phyloP scores from a whole-genome alignment of 1,140 invertebrate species.

The Megalopta genalis region DNA sequence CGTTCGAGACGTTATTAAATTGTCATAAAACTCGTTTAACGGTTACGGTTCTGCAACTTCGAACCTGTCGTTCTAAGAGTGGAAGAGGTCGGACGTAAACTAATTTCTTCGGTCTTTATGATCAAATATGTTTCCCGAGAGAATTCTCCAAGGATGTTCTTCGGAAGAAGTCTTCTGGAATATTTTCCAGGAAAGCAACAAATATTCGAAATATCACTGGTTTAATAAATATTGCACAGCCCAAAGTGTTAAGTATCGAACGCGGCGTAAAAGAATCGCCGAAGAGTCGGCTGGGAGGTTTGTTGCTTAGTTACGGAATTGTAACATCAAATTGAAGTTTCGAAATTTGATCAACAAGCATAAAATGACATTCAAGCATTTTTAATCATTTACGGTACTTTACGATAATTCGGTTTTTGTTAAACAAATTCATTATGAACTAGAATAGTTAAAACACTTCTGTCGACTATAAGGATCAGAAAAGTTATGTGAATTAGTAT shows the following conservation, averaged over 20 bases:
- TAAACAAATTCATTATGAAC: no score
- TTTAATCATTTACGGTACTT: no score
- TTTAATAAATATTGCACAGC: not conserved
- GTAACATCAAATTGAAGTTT: no score
- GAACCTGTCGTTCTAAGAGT: not conserved
- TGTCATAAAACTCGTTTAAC: constrained; percentile 15
- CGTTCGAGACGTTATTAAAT: not conserved
- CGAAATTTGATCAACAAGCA: no score
- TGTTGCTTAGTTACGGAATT: not conserved
- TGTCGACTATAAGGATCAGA: no score
- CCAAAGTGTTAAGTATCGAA: not conserved
- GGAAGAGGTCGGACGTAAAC: not conserved
- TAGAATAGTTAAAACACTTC: no score
- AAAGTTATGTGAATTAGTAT: no score
- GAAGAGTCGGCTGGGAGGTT: not conserved
- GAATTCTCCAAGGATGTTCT: not conserved
- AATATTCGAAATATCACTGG: not conserved
- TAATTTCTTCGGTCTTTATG: not conserved
- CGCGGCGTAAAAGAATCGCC: not conserved
- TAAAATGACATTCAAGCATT: no score
- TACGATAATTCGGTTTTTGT: no score
- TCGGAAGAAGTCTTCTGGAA: no score
- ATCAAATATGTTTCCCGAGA: not conserved
- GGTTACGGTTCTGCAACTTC: not conserved
- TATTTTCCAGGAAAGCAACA: no score